Base-by-base conservation (phyloP, 2,888 invertebrate genomes). In the Anarsia innoxiella region DNA sequence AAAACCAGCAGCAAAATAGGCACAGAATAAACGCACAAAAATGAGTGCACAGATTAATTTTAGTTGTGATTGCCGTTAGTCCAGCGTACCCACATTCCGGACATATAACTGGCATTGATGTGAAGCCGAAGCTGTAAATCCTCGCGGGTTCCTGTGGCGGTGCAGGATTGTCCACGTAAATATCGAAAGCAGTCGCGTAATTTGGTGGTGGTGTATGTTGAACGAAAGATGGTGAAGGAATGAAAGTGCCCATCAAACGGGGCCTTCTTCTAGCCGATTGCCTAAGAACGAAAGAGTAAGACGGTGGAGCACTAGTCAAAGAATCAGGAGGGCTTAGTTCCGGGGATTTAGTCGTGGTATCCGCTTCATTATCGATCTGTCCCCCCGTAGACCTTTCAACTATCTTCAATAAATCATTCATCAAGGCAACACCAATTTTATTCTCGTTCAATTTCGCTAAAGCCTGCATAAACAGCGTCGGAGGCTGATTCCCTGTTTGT, bases 1-100 rank as follows among this genome's bases (percentile, higher is more conserved):
- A 84, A 35, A 79, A 41, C 83, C 83, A 84, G 46, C 83, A 84
- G 39, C 76, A 82, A 28, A 83, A 62, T n/a, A 84, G 13, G 42
- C 80, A 83, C 23, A 84, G 51, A 4, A 71, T 36, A 34, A 69
- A 50, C 0, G 83, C 82, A 50, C 78, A 77, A 40, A 80, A 53
- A 51, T 83, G 83, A 0, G 83, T 84, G 41, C 82, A 80, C 8
- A 80, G 26, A 1, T 79, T 82, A 29, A 77, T 56, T 66, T 70
- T 77, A 40, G 59, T 65, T 2, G 51, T 63, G 1, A 70, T 58
- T 10, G 70, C 35, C 2, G 74, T 77, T 63, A 79, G 64, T 0
- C 83, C 83, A 3, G 72, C 55, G 34, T 54, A 73, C 0, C 83
- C 83, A 53, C 83, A 84, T 48, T 76, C 70, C 0, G 74, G 74